Percentiles rank a stretch among this genome's conserved stretches.
These are phyloP conservation scores for Chrysemys picta DNA, from an alignment of 2,113 vertebrate genomes.

Conservation along the genomic window DNA sequence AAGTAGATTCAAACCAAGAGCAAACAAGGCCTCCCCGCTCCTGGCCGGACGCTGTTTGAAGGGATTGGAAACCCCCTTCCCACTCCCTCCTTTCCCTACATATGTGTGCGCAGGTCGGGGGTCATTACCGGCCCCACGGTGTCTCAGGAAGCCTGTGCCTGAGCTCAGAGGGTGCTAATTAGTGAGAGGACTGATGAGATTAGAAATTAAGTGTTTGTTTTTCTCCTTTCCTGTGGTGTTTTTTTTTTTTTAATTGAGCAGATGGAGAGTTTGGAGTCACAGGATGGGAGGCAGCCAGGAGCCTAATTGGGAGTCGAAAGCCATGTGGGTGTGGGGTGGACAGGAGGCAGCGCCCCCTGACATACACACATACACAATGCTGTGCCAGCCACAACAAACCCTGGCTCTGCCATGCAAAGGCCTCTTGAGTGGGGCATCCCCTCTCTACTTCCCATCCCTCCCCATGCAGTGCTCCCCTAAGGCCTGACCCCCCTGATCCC, in stretches of 20 bases:
- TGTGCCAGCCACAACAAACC: neutral
- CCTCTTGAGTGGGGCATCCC: neutral
- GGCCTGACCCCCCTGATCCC: neutral
- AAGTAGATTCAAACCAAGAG: neutral
- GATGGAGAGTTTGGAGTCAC: slow-evolving; percentile 66
- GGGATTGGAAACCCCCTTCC: neutral
- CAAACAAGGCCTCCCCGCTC: neutral
- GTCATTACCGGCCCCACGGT: slow-evolving; percentile 70
- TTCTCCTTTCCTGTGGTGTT: neutral
- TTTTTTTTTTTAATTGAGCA: slow-evolving; percentile 67
- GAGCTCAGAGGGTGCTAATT: slow-evolving; percentile 79
- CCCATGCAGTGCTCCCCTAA: neutral
- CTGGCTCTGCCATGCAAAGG: neutral
- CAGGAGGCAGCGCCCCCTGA: neutral
- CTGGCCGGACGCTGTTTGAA: neutral
- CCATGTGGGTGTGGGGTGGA: neutral
- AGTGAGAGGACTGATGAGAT: slow-evolving; percentile 79
- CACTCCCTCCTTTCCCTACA: slow-evolving; percentile 27
- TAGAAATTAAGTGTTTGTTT: slow-evolving; percentile 81
- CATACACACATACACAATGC: neutral
- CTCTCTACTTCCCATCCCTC: neutral
- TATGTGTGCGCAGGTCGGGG: slow-evolving; percentile 66
- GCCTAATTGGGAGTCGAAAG: slow-evolving; percentile 28
- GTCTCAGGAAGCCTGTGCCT: slow-evolving; percentile 68
- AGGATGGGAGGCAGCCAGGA: slow-evolving; percentile 60